Percentiles rank a stretch among this genome's conserved stretches.
phyloP scores from a whole-genome alignment of 2,113 vertebrate species.

The Pampusana beccarii region DNA sequence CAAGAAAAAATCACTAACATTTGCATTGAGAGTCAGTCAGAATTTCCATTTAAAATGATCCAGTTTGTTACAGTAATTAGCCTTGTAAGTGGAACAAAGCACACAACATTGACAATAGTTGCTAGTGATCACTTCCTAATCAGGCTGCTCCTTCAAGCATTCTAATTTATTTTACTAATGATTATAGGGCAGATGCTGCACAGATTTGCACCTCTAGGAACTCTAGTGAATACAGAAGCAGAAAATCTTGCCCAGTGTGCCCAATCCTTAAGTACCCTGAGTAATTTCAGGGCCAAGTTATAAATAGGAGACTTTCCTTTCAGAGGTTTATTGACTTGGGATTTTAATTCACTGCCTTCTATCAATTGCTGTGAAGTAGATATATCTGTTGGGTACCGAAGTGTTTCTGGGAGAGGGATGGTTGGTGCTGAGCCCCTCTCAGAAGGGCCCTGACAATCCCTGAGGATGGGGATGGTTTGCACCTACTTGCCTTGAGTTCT shows the following conservation, averaged over 20 bases:
- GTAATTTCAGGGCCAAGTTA: not conserved
- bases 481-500: not conserved
- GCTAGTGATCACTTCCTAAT: constrained; percentile 70
- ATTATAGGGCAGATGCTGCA: constrained; percentile 54
- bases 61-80: constrained; percentile 71
- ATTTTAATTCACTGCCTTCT: not conserved
- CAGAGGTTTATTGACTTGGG: not conserved
- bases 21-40: constrained; percentile 49
- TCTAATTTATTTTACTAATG: constrained; percentile 69
- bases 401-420: not conserved
- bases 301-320: not conserved
- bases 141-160: constrained; percentile 62
- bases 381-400: not conserved
- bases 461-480: not conserved
- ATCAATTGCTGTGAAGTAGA: not conserved
- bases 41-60: constrained; percentile 70
- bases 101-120: constrained; percentile 67
- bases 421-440: not conserved
- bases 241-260: not conserved
- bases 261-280: not conserved
- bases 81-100: constrained; percentile 70
- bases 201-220: constrained; percentile 46
- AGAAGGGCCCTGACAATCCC: not conserved
- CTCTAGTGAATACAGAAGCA: not conserved
- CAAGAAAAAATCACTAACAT: constrained; percentile 23